phyloP scores from a whole-genome alignment of 2,888 invertebrate genomes.

The Pseudococcus longispinus region DNA sequence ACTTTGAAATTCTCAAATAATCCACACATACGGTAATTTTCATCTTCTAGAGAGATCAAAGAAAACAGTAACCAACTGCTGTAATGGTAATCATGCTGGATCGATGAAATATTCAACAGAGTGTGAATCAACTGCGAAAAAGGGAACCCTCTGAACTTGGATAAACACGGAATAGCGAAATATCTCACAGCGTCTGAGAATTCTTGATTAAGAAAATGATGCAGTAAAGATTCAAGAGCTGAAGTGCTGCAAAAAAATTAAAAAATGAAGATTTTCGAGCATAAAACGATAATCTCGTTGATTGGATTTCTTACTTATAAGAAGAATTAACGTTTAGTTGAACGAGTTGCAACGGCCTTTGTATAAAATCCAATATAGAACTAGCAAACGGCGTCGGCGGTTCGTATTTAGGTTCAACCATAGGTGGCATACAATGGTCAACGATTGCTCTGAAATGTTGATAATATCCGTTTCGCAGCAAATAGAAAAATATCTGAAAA shows the following conservation, averaged over 20 bases:
- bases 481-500: constrained; percentile 58
- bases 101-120: neutral
- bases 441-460: constrained; percentile 73
- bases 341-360: constrained; percentile 70
- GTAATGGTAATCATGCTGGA: constrained; percentile 17
- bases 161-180: constrained; percentile 75
- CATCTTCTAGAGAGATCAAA: constrained; percentile 27
- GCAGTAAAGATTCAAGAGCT: constrained; percentile 42
- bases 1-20: neutral
- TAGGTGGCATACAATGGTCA: constrained; percentile 74
- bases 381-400: constrained; percentile 78
- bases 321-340: neutral
- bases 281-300: neutral
- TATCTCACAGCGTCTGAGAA: constrained; percentile 70
- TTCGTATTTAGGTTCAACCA: constrained; percentile 72
- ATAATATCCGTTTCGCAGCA: constrained; percentile 71
- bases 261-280: neutral
- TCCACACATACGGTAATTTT: constrained; percentile 47
- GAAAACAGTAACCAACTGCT: constrained; percentile 52
- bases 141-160: constrained; percentile 65
- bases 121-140: constrained; percentile 59
- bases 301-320: constrained; percentile 4
- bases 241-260: constrained; percentile 60
- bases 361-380: constrained; percentile 77
- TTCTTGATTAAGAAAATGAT: constrained; percentile 41